Evolutionary conservation across 2,797 vertebrate species (phyloP), one percentile per base, ranked within the genome.

Genomic region (Agapornis canus): DNA sequence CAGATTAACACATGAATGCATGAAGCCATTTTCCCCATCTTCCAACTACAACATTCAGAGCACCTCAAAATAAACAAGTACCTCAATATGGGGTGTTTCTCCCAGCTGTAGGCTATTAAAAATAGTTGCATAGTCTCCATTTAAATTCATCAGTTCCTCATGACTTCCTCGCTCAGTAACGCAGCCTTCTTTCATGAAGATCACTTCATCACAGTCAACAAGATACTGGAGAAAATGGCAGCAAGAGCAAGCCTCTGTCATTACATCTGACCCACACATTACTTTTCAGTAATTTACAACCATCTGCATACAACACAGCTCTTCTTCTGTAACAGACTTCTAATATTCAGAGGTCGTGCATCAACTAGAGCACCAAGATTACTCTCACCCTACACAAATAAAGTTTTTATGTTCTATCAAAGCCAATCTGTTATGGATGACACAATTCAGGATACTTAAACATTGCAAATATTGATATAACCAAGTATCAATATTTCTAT

Each of bases 141-240:
- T 99, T 79, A 99, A 96, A 80, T 98, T 98, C 98, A 99, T 99
- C 95, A 99, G 97, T 40, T 98, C 97, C 91, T 99, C 99, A 11
- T 99, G 99, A 95, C 98, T 98, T 77, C 99, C 99, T 92, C 98
- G 97, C 96, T 99, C 99, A 0, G 98, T 98, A 75, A 99, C 98
- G 73, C 98, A 98, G 72, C 99, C 99, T 65, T 99, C 99, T 75
- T 98, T 98, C 99, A 99, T 98, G 97, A 99, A 98, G 96, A 99
- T 98, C 90, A 99, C 98, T 59, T 99, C 98, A 95, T 99, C 99
- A 95, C 99, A 99, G 93, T 99, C 99, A 91, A 98, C 98, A 79
- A 99, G 97, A 94, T 99, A 99, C 99, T 99, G 84, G 31, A 96
- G 85, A 91, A 87, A 97, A 80, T 6, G 31, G 68, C 69, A 92